Evolutionary conservation across 2,888 invertebrate genomes (phyloP).

Genomic region (Cheilosia pagana): DNA sequence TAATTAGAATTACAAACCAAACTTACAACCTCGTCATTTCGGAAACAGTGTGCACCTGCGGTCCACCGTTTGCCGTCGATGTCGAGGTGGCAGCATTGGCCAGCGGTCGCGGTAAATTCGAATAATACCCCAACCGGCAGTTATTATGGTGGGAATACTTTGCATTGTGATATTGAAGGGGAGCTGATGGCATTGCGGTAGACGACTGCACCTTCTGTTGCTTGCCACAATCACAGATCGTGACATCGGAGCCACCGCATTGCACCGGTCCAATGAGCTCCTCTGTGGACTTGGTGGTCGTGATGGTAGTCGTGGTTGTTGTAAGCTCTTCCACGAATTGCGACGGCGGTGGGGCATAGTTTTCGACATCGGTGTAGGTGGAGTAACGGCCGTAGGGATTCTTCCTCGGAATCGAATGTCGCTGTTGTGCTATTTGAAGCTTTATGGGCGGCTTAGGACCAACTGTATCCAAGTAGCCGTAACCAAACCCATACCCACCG

Average conservation of each 20-base stretch:
- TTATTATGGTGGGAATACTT: slow-evolving; percentile 80
- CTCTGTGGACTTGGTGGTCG: slow-evolving; percentile 92
- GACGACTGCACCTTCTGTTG: slow-evolving; percentile 80
- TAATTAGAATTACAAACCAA: neutral
- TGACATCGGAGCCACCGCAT: slow-evolving; percentile 78
- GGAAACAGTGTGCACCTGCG: slow-evolving; percentile 85
- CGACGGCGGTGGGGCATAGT: slow-evolving; percentile 83
- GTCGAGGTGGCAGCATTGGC: slow-evolving; percentile 80
- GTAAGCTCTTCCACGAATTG: slow-evolving; percentile 83
- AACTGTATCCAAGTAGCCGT: slow-evolving; percentile 90
- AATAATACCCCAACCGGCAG: slow-evolving; percentile 82
- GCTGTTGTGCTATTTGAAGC: slow-evolving; percentile 84
- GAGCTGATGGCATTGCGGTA: slow-evolving; percentile 74
- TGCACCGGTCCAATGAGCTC: slow-evolving; percentile 86
- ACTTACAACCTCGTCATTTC: slow-evolving; percentile 88
- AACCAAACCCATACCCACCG: slow-evolving; percentile 94
- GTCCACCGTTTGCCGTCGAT: slow-evolving; percentile 67
- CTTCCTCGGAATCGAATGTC: slow-evolving; percentile 84
- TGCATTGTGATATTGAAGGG: slow-evolving; percentile 77
- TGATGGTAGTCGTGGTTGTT: slow-evolving; percentile 84
- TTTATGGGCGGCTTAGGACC: slow-evolving; percentile 83
- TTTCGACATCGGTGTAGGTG: slow-evolving; percentile 83
- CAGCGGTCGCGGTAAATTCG: slow-evolving; percentile 81
- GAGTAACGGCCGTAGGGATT: slow-evolving; percentile 83
- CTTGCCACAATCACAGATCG: slow-evolving; percentile 79